Base-by-base conservation (phyloP, 2,113 vertebrate species). In the Canis aureus region DNA sequence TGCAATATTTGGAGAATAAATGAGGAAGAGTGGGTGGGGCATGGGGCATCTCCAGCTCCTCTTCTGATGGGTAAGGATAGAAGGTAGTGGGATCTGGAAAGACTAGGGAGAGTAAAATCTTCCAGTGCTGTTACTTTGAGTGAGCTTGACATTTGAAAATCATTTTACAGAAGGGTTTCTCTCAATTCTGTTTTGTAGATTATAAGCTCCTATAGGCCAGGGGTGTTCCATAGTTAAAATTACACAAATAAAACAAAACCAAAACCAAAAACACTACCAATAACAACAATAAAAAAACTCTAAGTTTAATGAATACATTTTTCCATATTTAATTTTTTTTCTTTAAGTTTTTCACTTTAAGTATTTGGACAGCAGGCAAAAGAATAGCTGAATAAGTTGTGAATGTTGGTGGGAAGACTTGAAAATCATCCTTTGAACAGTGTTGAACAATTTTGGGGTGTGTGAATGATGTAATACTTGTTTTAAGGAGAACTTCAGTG, bases 311-410 rank as follows among this genome's bases (percentile, higher is more conserved):
- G 35, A n/a, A 29, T 89, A 73, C 0, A 11, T 57, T 73, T 84
- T 89, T 84, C n/a, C 84, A n/a, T 66, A 64, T 82, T 73, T 82
- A 16, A 55, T 25, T 71, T 95, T 89, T 81, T 84, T 53, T 93
- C 20, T n/a, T 94, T 90, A 69, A 79, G 15, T 49, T 66, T 55
- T 27, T 62, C 4, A 19, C 55, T 20, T 35, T 67, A 53, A 81
- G 38, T 76, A 12, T 94, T 81, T 84, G 49, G 29, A 32, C 91
- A 90, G 60, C 10, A 92, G 73, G 49, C 27, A 92, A 88, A 17
- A 93, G 17, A 83, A 78, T 19, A 79, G 32, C 67, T 49, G 43
- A 93, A 23, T 55, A 71, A 91, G 51, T 74, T n/a, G 22, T 1
- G 11, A 35, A n/a, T 57, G 1, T 89, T 95, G 35, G 51, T 27